Base-by-base conservation (phyloP, 2,113 vertebrate genomes). In the Erinaceus europaeus region DNA sequence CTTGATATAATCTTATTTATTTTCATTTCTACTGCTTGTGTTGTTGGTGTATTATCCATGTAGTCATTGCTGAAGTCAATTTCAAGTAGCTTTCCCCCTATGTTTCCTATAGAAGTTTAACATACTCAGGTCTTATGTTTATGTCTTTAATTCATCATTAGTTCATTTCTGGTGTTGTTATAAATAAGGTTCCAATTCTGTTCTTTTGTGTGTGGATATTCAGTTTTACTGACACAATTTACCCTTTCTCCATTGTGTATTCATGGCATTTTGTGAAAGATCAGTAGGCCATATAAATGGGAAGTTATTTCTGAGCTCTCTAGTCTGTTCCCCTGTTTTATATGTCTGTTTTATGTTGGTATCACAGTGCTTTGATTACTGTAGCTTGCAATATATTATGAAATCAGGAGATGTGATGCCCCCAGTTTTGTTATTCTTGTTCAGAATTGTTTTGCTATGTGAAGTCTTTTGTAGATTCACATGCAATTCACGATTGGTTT, bases 331-430 rank as follows among this genome's bases (percentile, higher is more conserved):
- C 32, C 40, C 32, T 84, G 72, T 17, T 77, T 84, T 69, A 71
- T 62, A 23, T 62, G 38, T 69, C 17, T 90, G 72, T 62, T 77
- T 53, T 52, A 36, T 77, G n/a, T 5, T 34, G 36, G 13, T 44
- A 69, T 61, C 52, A 62, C 36, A 77, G 34, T 74, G 59, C 50
- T 67, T 82, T 82, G 32, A 89, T 82, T 82, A 75, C 32, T 62
- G 36, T 84, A 84, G 44, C 53, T 77, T 71, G 25, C 62, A 52
- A 69, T 74, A 76, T 50, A 84, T 53, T 52, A 69, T 84, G 29
- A 77, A 84, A n/a, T 77, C 53, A 77, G 36, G 36, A 77, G 10
- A 25, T 74, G 23, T 61, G 34, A 84, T 89, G 36, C 23, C 17
- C n/a, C 62, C 36, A 67, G 59, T 59, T 82, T 74, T 89, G 59